A percentile compares a stretch with the other conserved stretches of the same genome.
These are phyloP conservation scores for Ceraclea dissimilis DNA, from an alignment of 2,888 invertebrate genomes.

Conservation along the genomic window DNA sequence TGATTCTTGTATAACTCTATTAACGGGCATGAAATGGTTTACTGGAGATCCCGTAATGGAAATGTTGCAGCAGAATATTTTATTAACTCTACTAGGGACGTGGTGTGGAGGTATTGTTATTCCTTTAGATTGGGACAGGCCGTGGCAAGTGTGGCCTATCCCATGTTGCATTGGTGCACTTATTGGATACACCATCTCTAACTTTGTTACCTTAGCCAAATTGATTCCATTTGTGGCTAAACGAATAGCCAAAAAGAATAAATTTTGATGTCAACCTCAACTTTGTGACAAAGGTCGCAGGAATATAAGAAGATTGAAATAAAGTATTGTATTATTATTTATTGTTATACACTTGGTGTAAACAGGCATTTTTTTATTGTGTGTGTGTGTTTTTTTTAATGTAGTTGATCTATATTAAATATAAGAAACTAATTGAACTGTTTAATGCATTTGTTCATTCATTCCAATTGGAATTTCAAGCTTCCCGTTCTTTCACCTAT, in stretches of 20 bases:
- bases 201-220: slow-evolving; percentile 48
- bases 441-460: neutral
- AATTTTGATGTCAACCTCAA: slow-evolving; percentile 7
- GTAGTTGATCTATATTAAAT: neutral
- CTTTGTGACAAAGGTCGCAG: neutral
- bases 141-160: slow-evolving; percentile 80
- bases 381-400: neutral
- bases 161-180: slow-evolving; percentile 64
- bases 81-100: slow-evolving; percentile 61
- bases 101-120: slow-evolving; percentile 82
- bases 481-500: too few relatives aligned
- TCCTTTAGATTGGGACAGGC: slow-evolving; percentile 85
- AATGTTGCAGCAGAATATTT: slow-evolving; percentile 50
- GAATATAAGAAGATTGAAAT: neutral
- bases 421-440: neutral
- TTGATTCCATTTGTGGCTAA: slow-evolving; percentile 20
- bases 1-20: slow-evolving; percentile 46
- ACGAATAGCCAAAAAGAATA: slow-evolving; percentile 19
- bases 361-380: neutral
- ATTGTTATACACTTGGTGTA: too few relatives aligned
- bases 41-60: slow-evolving; percentile 47
- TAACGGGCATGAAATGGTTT: slow-evolving; percentile 46
- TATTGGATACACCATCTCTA: slow-evolving; percentile 51
- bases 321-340: too few relatives aligned
- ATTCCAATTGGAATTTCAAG: too few relatives aligned